These are phyloP conservation scores for Aromia moschata DNA, from an alignment of 2,888 invertebrate species.

Conservation along the genomic window DNA sequence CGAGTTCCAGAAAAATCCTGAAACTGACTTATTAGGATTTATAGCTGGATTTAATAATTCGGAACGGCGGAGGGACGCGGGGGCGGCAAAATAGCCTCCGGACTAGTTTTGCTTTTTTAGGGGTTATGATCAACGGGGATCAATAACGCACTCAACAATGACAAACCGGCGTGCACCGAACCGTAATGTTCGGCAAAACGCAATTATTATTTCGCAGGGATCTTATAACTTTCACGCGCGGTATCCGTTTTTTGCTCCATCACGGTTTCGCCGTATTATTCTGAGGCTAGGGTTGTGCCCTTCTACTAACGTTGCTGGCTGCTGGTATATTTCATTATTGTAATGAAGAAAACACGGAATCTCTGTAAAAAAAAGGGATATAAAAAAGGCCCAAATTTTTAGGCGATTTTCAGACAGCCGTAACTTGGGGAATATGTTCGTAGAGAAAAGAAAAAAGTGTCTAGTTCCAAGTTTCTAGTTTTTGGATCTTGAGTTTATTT, in stretches of 20 bases:
- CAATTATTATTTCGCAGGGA: constrained; percentile 33
- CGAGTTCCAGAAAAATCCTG: neutral
- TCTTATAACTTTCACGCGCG: neutral
- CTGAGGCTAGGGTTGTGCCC: no score
- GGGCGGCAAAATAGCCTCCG: neutral
- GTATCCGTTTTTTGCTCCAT: neutral
- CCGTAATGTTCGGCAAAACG: constrained; percentile 25
- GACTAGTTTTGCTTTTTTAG: constrained; percentile 22
- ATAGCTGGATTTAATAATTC: neutral
- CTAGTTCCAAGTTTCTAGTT: no score
- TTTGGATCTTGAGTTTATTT: no score
- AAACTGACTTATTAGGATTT: neutral
- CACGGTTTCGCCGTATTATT: neutral
- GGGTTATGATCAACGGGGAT: constrained; percentile 33
- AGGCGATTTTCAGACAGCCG: no score
- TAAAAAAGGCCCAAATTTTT: no score
- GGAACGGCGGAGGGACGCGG: neutral
- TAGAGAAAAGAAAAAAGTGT: no score
- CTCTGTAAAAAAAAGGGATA: no score
- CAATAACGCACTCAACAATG: constrained; percentile 39
- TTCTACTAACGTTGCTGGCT: no score
- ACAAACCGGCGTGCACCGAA: constrained; percentile 36
- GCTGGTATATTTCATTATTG: no score
- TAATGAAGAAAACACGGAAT: no score
- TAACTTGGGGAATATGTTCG: no score